Percentiles rank a stretch among this genome's conserved stretches.
Evolutionary conservation across 2,888 invertebrate species (phyloP).

Genomic region (Chloroclystis v-ata): DNA sequence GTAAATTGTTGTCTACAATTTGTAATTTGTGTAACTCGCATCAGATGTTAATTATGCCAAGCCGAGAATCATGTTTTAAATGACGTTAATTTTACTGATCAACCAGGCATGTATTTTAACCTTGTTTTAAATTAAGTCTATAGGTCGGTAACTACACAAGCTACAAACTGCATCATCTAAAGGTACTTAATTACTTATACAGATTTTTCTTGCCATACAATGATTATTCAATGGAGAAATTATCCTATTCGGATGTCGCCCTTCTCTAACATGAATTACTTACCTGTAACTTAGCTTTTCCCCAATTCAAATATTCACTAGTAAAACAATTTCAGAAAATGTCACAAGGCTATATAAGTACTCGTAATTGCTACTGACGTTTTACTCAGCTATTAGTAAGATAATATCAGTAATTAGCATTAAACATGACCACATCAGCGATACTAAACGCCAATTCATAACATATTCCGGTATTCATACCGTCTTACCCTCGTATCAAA

Average conservation of each 20-base stretch:
- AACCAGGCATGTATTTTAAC: slow-evolving; percentile 3
- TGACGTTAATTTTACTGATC: slow-evolving; percentile 29
- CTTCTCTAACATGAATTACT: too few species aligned
- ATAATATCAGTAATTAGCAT: not conserved
- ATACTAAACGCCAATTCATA: slow-evolving; percentile 16
- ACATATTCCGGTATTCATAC: slow-evolving; percentile 22
- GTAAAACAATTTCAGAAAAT: too few species aligned
- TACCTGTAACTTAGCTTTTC: too few species aligned
- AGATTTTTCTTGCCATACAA: too few species aligned
- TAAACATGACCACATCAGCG: slow-evolving; percentile 3
- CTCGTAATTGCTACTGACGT: too few species aligned
- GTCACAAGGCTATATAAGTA: too few species aligned
- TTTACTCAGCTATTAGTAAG: too few species aligned
- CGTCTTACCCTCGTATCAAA: slow-evolving; percentile 29
- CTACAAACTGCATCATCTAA: too few species aligned
- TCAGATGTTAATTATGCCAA: slow-evolving; percentile 50
- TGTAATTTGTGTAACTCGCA: slow-evolving; percentile 51
- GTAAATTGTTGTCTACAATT: slow-evolving; percentile 44
- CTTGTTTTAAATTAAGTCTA: slow-evolving; percentile 3
- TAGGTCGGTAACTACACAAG: not conserved
- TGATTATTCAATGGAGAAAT: too few species aligned
- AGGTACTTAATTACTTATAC: too few species aligned
- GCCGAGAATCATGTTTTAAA: slow-evolving; percentile 49
- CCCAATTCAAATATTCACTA: too few species aligned
- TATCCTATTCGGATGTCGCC: too few species aligned